phyloP scores from a whole-genome alignment of 1,140 invertebrate species.

The Lethrus apterus region DNA sequence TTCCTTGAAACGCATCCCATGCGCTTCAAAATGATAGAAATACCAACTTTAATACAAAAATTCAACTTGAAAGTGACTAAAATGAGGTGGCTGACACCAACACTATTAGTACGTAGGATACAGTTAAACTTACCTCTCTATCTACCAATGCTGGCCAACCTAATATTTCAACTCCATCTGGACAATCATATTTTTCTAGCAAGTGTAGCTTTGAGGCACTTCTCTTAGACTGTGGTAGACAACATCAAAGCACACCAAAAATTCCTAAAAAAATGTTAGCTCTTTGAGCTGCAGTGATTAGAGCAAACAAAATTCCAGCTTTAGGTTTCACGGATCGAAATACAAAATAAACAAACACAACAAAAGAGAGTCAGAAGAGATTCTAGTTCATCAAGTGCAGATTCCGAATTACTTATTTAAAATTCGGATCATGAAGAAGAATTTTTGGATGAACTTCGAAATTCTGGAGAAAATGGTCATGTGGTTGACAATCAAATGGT shows the following conservation, averaged over 20 bases:
- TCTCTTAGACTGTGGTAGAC: slow-evolving; percentile 2
- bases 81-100: not conserved
- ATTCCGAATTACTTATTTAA: not conserved
- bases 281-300: slow-evolving; percentile 5
- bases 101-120: not conserved
- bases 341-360: not conserved
- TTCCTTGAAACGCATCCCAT: too few relatives aligned
- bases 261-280: slow-evolving; percentile 8
- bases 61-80: not conserved
- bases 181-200: not conserved
- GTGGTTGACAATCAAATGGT: not conserved
- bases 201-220: slow-evolving; percentile 5
- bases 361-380: not conserved
- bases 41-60: not conserved
- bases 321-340: not conserved
- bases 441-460: slow-evolving; percentile 1
- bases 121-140: not conserved
- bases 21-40: slow-evolving; percentile 11
- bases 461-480: not conserved
- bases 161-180: not conserved
- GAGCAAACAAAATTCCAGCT: not conserved
- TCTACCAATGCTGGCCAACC: not conserved
- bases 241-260: slow-evolving; percentile 8
- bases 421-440: not conserved
- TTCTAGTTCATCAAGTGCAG: not conserved